Conservation (phyloP, 2,888 invertebrate genomes). For the Caenorhabditis sp. region DNA sequence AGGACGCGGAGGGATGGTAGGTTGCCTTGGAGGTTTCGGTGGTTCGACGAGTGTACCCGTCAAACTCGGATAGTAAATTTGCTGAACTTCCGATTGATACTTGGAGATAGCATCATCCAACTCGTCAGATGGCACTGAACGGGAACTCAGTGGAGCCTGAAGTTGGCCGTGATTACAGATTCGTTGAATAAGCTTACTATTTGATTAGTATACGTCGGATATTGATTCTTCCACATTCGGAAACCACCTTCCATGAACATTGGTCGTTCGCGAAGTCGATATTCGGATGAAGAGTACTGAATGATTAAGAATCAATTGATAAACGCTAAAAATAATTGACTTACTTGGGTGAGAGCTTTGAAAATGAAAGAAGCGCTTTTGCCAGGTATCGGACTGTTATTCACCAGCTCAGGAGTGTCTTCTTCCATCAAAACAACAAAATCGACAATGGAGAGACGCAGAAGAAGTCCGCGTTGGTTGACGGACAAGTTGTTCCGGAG, state of each 20-base stretch:
- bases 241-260: slow-evolving; percentile 79
- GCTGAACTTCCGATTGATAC: slow-evolving; percentile 2
- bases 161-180: background rate
- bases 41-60: slow-evolving; percentile 10
- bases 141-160: slow-evolving; percentile 22
- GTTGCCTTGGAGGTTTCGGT: background rate
- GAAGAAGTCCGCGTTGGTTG: slow-evolving; percentile 51
- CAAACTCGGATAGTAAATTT: slow-evolving; percentile 32
- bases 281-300: slow-evolving; percentile 57
- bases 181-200: slow-evolving; percentile 25
- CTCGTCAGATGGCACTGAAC: slow-evolving; percentile 29
- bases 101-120: slow-evolving; percentile 26
- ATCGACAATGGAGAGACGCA: slow-evolving; percentile 61
- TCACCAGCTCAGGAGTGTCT: slow-evolving; percentile 45
- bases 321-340: too few relatives aligned
- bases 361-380: slow-evolving; percentile 32
- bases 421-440: slow-evolving; percentile 78
- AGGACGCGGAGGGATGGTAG: slow-evolving; percentile 9
- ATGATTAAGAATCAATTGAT: background rate
- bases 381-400: slow-evolving; percentile 15
- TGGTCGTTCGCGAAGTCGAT: slow-evolving; percentile 62
- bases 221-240: slow-evolving; percentile 70
- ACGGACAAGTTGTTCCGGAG: slow-evolving; percentile 43
- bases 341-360: slow-evolving; percentile 42
- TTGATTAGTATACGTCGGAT: slow-evolving; percentile 63